Base-by-base conservation (phyloP, 2,113 vertebrate genomes). In the Vanacampus margaritifer region DNA sequence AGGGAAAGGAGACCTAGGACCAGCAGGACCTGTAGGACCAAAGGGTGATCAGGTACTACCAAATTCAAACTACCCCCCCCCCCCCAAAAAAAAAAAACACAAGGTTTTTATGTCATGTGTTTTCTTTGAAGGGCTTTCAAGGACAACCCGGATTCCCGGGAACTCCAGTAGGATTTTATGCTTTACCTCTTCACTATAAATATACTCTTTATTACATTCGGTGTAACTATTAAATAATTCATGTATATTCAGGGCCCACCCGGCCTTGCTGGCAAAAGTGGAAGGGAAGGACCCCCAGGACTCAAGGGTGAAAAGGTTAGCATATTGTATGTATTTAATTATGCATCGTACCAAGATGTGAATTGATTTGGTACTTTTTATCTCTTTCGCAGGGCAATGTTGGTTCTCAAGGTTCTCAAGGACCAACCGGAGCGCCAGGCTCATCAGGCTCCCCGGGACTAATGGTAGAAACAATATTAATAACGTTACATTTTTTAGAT, bases 141-240 rank as follows among this genome's bases (percentile, higher is more conserved):
- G 97, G 97, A 79, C 92, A 92, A 50, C 93, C 95, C 0, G 96
- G 97, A 70, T 98, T 98, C 76, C 95, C 94, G 0, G 97, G 97
- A 64, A 89, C 91, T 0, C 93, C 91, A 41, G 97, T 99, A 83
- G 89, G 94, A 39, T 48, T 11, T 23, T 64, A 13, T 1, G 41
- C 6, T 21, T 19, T 19, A 23, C 37, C 7, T 26, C 9, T 17
- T 41, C 19, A 13, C n/a, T 24, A 26, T 16, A 17, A 6, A 26
- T 8, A 5, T 41, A 13, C 59, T 23, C 23, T 24, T 17, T 16
- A 26, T 35, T 1, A 37, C 12, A 48, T 51, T 68, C 3, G 59
- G 5, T 48, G 2, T 26, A 36, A 16, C 19, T 72, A 11, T 62
- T n/a, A 62, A 41, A 62, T 62, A 13, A 11, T 13, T 36, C 8